Evolutionary conservation across 30 jellyfish, hydroid and myxozoan genomes (phyloP), one percentile per base, ranked within the genome.

Genomic region (Sanderia malayensis): DNA sequence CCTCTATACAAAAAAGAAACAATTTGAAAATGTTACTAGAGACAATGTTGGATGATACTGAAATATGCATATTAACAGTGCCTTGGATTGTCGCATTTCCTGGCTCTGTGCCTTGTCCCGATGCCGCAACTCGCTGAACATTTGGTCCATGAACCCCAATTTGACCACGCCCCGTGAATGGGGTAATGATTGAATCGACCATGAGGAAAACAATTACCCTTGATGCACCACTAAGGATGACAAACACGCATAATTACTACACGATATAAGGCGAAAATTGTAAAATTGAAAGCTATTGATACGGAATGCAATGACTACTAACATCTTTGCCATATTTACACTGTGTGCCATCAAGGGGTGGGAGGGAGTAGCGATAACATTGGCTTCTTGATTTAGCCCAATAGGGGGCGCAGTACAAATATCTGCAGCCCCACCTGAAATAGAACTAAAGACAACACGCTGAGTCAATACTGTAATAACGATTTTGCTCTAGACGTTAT

Each of bases 21-120:
- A n/a, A n/a, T n/a, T n/a, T n/a, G n/a, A n/a, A n/a, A n/a, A n/a
- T n/a, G n/a, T n/a, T n/a, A n/a, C n/a, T n/a, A n/a, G n/a, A n/a
- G n/a, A n/a, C n/a, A n/a, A n/a, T n/a, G n/a, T n/a, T n/a, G n/a
- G n/a, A n/a, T n/a, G n/a, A n/a, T n/a, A n/a, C n/a, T n/a, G n/a
- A n/a, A n/a, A n/a, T n/a, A n/a, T n/a, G n/a, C n/a, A n/a, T 1
- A 59, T 30, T 2, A 33, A 23, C 2, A 6, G 7, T 73, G 81
- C 97, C 92, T 75, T 31, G 97, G 97, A 29, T 61, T 67, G 71
- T 31, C 67, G 62, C 97, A 88, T n/a, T 58, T 22, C 25, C 97
- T 73, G 19, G n/a, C 28, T 30, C 95, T 33, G 47, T 31, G 6
- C 33, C 73, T 77, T 4, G 74, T 28, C 21, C 97, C 97, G 28